A percentile compares a stretch with the other conserved stretches of the same genome.
phyloP scores from a whole-genome alignment of 2,888 invertebrate species.

The Melinopterus prodromus region DNA sequence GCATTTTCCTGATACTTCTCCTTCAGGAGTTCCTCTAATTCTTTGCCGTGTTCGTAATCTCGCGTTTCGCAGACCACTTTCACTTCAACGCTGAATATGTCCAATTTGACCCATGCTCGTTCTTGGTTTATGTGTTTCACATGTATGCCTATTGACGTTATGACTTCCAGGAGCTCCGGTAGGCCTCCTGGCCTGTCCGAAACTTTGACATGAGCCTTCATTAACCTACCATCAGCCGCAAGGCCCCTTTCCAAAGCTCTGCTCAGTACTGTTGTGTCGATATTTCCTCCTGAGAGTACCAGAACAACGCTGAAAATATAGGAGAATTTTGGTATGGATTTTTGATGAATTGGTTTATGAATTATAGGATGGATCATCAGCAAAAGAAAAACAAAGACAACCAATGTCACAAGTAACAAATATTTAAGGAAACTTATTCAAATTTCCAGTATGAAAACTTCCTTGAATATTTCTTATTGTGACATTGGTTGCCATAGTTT shows the following conservation, averaged over 20 bases:
- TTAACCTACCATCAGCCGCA: slow-evolving; percentile 80
- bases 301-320: slow-evolving; percentile 63
- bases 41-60: slow-evolving; percentile 78
- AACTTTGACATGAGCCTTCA: slow-evolving; percentile 77
- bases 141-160: slow-evolving; percentile 81
- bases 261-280: slow-evolving; percentile 86
- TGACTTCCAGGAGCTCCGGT: slow-evolving; percentile 80
- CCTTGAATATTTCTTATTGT: too few species aligned
- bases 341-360: too few species aligned
- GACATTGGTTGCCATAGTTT: too few species aligned
- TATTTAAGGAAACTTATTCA: too few species aligned
- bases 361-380: too few species aligned
- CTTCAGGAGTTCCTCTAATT: slow-evolving; percentile 67
- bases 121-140: slow-evolving; percentile 97
- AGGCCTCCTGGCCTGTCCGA: slow-evolving; percentile 89
- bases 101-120: slow-evolving; percentile 90
- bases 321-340: too few species aligned
- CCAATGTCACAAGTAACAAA: too few species aligned
- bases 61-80: slow-evolving; percentile 92
- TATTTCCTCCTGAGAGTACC: slow-evolving; percentile 78
- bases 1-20: slow-evolving; percentile 62
- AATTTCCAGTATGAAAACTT: too few species aligned
- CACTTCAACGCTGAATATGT: slow-evolving; percentile 85
- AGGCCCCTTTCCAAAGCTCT: slow-evolving; percentile 84
- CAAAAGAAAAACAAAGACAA: too few species aligned